Evolutionary conservation across 1,140 invertebrate genomes (phyloP), one percentile per base, ranked within the genome.

Genomic region (Bradysia coprophila): DNA sequence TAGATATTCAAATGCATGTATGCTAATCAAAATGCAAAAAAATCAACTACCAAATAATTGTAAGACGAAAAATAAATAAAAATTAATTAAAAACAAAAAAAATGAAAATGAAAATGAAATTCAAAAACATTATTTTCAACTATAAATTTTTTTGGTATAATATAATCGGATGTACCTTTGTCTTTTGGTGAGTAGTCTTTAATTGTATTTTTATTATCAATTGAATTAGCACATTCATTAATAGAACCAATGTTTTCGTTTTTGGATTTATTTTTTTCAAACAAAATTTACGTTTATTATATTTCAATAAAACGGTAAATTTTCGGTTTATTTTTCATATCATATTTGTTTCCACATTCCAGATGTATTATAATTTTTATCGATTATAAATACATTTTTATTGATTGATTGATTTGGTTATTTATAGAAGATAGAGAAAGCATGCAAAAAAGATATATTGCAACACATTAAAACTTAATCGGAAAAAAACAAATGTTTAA

Each of bases 111-210:
- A n/a, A n/a, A n/a, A n/a, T n/a, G n/a, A n/a, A n/a, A n/a, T n/a
- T n/a, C n/a, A n/a, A n/a, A n/a, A n/a, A n/a, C n/a, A n/a, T n/a
- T n/a, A n/a, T n/a, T n/a, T n/a, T n/a, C n/a, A n/a, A n/a, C n/a
- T n/a, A n/a, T n/a, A n/a, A n/a, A n/a, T n/a, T n/a, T n/a, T n/a
- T n/a, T n/a, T n/a, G n/a, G n/a, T n/a, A n/a, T n/a, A n/a, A n/a
- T n/a, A n/a, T n/a, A n/a, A n/a, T n/a, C n/a, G n/a, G 50, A 49
- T 49, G 56, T 59, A 59, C 57, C 57, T 59, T 59, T 49, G 57
- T 59, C 49, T 55, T 51, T 57, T 57, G 57, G 52, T 59, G 57
- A 51, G 54, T 53, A 49, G 57, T 59, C 57, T 59, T 46, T 54
- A 51, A 45, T 34, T 39, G 19, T 36, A 34, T 42, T 45, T 43